A percentile compares a stretch with the other conserved stretches of the same genome.
Conservation (phyloP, 1,140 invertebrate species). For the Choristoneura fumiferana region DNA sequence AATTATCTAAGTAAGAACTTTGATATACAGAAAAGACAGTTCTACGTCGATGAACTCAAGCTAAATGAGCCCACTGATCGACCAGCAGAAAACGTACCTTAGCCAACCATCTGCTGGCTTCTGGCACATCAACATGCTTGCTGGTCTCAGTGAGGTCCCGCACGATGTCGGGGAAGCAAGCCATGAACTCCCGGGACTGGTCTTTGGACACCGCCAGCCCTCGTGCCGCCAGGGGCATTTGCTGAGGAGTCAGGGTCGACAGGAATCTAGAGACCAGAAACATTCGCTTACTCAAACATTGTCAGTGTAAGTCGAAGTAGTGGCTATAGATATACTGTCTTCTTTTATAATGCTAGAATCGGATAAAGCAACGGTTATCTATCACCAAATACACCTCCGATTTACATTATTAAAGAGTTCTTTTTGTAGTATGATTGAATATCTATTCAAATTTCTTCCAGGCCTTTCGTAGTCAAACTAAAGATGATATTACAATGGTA, state of each 20-base stretch:
- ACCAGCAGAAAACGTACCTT: constrained; percentile 81
- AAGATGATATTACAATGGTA: too few species aligned
- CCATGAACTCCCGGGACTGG: constrained; percentile 91
- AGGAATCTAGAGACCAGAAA: constrained; percentile 68
- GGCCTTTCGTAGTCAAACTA: too few species aligned
- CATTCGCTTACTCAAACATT: constrained; percentile 16
- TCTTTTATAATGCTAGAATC: too few species aligned
- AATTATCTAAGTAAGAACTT: too few species aligned
- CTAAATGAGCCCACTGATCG: constrained; percentile 29
- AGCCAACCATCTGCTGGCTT: constrained; percentile 88
- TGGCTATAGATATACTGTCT: constrained; percentile 1
- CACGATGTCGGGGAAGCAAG: constrained; percentile 91
- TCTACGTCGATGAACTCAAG: not conserved
- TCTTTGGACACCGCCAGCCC: constrained; percentile 84
- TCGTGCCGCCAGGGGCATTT: constrained; percentile 80
- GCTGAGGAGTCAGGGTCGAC: constrained; percentile 75
- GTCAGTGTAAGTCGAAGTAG: constrained; percentile 5
- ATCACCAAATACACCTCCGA: too few species aligned
- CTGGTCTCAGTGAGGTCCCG: constrained; percentile 87
- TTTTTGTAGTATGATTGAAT: too few species aligned
- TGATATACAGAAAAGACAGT: too few species aligned
- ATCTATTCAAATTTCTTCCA: too few species aligned
- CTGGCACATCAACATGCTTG: constrained; percentile 85
- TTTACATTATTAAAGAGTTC: too few species aligned
- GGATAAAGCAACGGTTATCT: too few species aligned